Base-by-base conservation (phyloP, 2,888 invertebrate genomes). In the Rhamphomyia laevipes region DNA sequence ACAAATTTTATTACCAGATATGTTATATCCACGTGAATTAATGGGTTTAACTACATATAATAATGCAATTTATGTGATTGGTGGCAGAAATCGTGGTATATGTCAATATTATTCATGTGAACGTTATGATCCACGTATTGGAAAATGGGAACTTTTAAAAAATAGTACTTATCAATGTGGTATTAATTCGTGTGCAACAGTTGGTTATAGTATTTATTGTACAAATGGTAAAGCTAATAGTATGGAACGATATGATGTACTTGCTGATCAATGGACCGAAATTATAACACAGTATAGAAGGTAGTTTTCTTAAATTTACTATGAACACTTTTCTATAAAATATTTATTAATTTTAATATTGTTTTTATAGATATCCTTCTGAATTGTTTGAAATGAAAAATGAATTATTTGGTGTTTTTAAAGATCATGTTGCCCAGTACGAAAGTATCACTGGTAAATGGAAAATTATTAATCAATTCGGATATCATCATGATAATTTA, bases 201-300 rank as follows among this genome's bases (percentile, higher is more conserved):
- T 56, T 10, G 37, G 49, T 13, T 50, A 55, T 43, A 40, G 48
- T 11, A 56, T 56, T 15, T 56, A 54, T 41, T 55, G 55, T 48
- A 17, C 47, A 9, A 46, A 52, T 27, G 51, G 47, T n/a, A 40
- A 27, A 7, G 49, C 45, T n/a, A 40, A 17, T 5, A 30, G 44
- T 2, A n/a, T 56, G 40, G 55, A 56, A 47, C 48, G 55, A 4
- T 56, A 51, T 21, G 55, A 56, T 45, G 31, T 56, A 1, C 43
- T 48, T 11, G 45, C 50, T 2, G 52, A 56, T 46, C 38, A 52
- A 13, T 56, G 55, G 55, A 50, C 51, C 15, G n/a, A 50, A 17
- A 51, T 56, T 48, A 23, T 46, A 7, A 53, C 56, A 23, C 50
- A 53, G 17, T 50, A 49, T 15, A 45, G 54, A 15, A 53, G 47